phyloP scores from a whole-genome alignment of 35 echinoderm and acorn worm genomes.

The Heliocidaris tuberculata region DNA sequence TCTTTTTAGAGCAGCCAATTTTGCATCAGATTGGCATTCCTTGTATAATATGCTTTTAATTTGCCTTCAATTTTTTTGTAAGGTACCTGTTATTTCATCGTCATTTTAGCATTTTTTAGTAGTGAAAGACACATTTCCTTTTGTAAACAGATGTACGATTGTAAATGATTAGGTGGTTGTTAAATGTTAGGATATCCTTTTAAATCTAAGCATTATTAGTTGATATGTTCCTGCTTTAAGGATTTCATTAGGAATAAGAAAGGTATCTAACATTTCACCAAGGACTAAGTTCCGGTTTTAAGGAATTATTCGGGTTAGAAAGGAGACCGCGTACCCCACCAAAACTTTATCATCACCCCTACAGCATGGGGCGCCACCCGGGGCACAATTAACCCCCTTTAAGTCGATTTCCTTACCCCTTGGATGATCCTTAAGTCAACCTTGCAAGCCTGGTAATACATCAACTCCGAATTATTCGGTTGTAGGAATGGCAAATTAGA shows the following conservation, averaged over 20 bases:
- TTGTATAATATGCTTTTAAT: too few relatives aligned
- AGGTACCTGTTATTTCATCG: too few relatives aligned
- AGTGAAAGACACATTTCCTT: too few relatives aligned
- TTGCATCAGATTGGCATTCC: too few relatives aligned
- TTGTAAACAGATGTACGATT: not conserved
- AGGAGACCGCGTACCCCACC: not conserved
- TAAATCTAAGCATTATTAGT: not conserved
- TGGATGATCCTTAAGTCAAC: not conserved
- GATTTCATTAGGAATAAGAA: not conserved
- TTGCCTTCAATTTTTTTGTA: too few relatives aligned
- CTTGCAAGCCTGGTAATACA: not conserved
- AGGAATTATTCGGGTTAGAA: not conserved
- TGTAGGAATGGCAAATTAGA: not conserved
- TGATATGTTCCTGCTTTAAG: not conserved
- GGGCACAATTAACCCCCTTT: not conserved
- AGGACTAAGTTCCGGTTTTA: not conserved
- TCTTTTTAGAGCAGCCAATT: too few relatives aligned
- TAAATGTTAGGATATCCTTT: not conserved
- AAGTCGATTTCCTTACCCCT: not conserved
- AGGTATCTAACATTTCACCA: not conserved
- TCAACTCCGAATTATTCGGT: not conserved
- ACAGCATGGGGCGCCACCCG: not conserved
- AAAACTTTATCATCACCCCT: not conserved
- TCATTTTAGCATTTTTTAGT: too few relatives aligned
- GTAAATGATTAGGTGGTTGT: not conserved